Percentiles rank a stretch among this genome's conserved stretches.
phyloP scores from a whole-genome alignment of 1,140 invertebrate genomes.

The Maniola jurtina region DNA sequence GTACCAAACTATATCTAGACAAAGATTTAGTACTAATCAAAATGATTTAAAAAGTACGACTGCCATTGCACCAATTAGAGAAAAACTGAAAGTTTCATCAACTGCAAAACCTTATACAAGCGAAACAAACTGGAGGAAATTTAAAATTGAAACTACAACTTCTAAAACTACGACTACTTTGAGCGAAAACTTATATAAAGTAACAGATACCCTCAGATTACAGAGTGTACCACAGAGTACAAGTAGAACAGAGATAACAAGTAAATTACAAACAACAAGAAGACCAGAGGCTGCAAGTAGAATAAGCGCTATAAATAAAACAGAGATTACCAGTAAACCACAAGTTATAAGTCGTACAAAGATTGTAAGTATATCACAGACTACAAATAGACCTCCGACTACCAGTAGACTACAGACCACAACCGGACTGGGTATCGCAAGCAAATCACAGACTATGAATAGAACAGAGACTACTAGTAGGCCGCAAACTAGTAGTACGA shows the following conservation, averaged over 20 bases:
- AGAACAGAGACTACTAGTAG: background rate
- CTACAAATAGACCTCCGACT: too few relatives aligned
- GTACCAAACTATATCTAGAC: constrained; percentile 1
- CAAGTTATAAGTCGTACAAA: too few relatives aligned
- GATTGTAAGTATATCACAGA: too few relatives aligned
- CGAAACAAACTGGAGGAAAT: background rate
- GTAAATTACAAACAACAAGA: background rate
- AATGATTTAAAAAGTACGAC: background rate
- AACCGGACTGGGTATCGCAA: background rate
- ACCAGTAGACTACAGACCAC: too few relatives aligned
- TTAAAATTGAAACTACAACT: background rate
- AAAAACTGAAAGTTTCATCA: background rate
- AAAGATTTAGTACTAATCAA: background rate
- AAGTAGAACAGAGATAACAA: background rate
- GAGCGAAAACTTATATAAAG: background rate
- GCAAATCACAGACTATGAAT: background rate
- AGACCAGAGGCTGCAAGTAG: background rate
- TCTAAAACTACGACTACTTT: background rate
- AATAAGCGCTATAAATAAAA: background rate
- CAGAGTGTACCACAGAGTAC: background rate
- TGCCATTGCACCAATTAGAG: background rate
- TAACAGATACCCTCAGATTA: background rate
- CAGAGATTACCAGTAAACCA: background rate
- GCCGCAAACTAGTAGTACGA: too few relatives aligned
- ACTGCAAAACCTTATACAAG: background rate